Base-by-base conservation (phyloP, 1,140 invertebrate genomes). In the Chelonus insularis region DNA sequence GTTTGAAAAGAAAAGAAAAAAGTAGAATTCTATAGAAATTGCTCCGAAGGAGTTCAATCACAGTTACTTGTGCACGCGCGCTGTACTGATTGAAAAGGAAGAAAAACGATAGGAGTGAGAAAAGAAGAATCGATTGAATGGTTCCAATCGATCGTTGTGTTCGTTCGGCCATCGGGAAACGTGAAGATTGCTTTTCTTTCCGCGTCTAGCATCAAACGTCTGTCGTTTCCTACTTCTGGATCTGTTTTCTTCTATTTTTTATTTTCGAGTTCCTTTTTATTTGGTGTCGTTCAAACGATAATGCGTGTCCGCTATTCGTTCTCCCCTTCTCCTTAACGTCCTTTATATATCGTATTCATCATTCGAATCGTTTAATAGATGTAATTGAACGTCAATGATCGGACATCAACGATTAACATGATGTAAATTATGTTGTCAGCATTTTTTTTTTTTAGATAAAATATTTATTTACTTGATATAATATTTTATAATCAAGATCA, bases 151-250 rank as follows among this genome's bases (percentile, higher is more conserved):
- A 36, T 59, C 25, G 25, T 7, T 29, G 39, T 45, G 55, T 14
- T 45, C 39, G 55, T 37, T 57, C 39, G 55, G 32, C 55, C 41
- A 47, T 45, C 55, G 43, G 55, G 41, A 57, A 57, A 57, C 55
- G 41, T 20, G 39, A 45, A 57, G 55, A 57, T 57, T 57, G 55
- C 55, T 57, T 57, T 57, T 57, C 55, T 57, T 57, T 56, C 21
- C 54, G 54, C 54, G 39, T 57, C 25, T 47, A 57, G 18, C 14
- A 45, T n/a, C 41, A 54, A 29, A 54, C 12, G 14, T 43, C 39
- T 29, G 21, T 16, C 21, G 23, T 23, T 36, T 12, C 34, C 36
- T 37, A n/a, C 12, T 37, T 37, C 8, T 6, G 36, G 8, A 4
- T 4, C 36, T 37, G 11, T 37, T 37, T 39, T 48, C 1, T 48